Percentiles rank a stretch among this genome's conserved stretches.
phyloP scores from a whole-genome alignment of 2,888 invertebrate genomes.

The Epirrhoe tristata region DNA sequence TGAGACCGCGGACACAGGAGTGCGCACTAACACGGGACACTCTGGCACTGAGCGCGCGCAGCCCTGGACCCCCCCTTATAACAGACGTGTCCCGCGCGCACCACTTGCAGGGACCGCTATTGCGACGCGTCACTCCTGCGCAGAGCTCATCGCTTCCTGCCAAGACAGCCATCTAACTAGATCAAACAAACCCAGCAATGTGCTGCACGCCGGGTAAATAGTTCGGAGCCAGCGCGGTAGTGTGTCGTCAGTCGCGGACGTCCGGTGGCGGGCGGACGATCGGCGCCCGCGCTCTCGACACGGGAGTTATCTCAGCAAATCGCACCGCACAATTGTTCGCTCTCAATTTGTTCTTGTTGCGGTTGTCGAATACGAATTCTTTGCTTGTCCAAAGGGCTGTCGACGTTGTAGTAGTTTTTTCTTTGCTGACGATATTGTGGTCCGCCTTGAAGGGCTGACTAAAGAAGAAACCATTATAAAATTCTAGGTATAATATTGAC shows the following conservation, averaged over 20 bases:
- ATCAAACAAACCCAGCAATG: slow-evolving; percentile 33
- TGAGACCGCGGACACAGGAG: slow-evolving; percentile 63
- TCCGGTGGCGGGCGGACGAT: slow-evolving; percentile 64
- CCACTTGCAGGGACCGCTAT: slow-evolving; percentile 65
- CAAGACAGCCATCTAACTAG: slow-evolving; percentile 23
- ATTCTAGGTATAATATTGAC: background rate
- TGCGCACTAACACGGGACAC: slow-evolving; percentile 81
- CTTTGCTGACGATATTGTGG: slow-evolving; percentile 61
- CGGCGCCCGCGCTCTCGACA: slow-evolving; percentile 72
- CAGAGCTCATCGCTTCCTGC: slow-evolving; percentile 61
- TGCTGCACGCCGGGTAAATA: slow-evolving; percentile 21
- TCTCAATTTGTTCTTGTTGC: slow-evolving; percentile 85
- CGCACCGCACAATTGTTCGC: slow-evolving; percentile 83
- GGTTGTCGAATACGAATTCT: slow-evolving; percentile 80
- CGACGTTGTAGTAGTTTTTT: slow-evolving; percentile 75
- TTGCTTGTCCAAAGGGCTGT: slow-evolving; percentile 76
- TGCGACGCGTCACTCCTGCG: slow-evolving; percentile 52
- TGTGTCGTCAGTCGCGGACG: slow-evolving; percentile 61
- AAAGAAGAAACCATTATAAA: background rate
- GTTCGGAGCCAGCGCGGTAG: slow-evolving; percentile 43
- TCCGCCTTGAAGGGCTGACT: background rate
- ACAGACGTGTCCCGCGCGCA: slow-evolving; percentile 79
- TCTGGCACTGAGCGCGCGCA: slow-evolving; percentile 83
- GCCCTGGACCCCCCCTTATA: slow-evolving; percentile 83
- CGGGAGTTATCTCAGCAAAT: slow-evolving; percentile 82